These are phyloP conservation scores for Centrocercus urophasianus DNA, from an alignment of 2,113 vertebrate genomes.

Conservation along the genomic window DNA sequence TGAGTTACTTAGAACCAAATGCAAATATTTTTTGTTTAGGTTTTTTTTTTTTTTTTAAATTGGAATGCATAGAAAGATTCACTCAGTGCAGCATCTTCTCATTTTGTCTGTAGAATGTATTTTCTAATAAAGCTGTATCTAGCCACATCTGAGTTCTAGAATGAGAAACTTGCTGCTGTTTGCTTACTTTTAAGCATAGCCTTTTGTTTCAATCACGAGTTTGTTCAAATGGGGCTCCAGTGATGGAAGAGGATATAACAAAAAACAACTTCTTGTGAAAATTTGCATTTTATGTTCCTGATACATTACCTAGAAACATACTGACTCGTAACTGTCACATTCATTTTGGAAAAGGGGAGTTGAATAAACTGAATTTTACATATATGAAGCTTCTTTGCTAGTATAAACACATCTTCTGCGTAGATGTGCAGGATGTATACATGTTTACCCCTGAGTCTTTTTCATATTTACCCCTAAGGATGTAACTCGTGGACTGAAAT, in stretches of 20 bases:
- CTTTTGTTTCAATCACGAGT: accelerated
- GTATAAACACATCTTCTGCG: background rate
- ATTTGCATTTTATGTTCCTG: background rate
- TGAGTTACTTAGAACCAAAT: background rate
- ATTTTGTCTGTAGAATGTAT: background rate
- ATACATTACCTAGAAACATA: background rate
- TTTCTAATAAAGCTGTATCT: background rate
- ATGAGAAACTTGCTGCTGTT: background rate
- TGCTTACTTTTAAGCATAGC: background rate
- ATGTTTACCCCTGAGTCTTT: background rate
- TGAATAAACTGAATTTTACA: background rate
- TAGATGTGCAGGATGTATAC: accelerated
- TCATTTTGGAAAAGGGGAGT: background rate
- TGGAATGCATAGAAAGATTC: background rate
- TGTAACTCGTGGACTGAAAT: background rate
- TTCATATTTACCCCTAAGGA: background rate
- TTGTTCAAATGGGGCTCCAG: background rate
- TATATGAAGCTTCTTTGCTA: background rate
- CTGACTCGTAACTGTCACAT: background rate
- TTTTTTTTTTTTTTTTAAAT: background rate
- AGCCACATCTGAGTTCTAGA: background rate
- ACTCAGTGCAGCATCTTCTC: background rate
- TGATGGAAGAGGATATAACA: background rate
- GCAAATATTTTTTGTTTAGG: background rate
- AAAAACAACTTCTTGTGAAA: background rate